A percentile compares a stretch with the other conserved stretches of the same genome.
phyloP scores from a whole-genome alignment of 2,113 vertebrate genomes.

The Xiphophorus couchianus region DNA sequence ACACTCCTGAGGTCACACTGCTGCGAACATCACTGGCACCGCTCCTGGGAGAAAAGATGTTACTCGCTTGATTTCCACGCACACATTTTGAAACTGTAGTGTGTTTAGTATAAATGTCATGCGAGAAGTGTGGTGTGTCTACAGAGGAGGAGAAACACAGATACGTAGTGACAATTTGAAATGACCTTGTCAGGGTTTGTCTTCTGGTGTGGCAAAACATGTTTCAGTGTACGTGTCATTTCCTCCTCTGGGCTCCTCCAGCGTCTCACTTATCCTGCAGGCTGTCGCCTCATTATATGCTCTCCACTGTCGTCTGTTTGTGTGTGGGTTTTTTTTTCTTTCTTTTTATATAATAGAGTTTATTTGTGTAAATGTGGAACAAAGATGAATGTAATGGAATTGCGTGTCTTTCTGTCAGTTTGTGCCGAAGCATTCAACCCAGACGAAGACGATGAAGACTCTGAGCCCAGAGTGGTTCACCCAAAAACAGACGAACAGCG shows the following conservation, averaged over 20 bases:
- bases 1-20: conserved; percentile 20
- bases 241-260: conserved; percentile 29
- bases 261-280: conserved; percentile 14
- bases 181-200: conserved; percentile 51
- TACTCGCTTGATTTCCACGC: neutral
- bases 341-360: conserved; percentile 14
- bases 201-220: conserved; percentile 31
- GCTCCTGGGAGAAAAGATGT: conserved; percentile 23
- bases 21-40: conserved; percentile 20
- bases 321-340: conserved; percentile 5
- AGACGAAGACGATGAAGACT: conserved; percentile 96
- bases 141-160: conserved; percentile 16
- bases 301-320: conserved; percentile 19
- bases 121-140: conserved; percentile 22
- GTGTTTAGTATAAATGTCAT: conserved; percentile 31
- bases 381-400: neutral
- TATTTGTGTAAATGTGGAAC: neutral
- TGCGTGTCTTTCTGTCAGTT: conserved; percentile 75
- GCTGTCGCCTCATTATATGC: conserved; percentile 22
- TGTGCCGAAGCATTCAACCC: conserved; percentile 97
- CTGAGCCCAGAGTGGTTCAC: conserved; percentile 94
- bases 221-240: conserved; percentile 29
- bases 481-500: conserved; percentile 98
- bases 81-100: neutral
- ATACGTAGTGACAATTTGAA: conserved; percentile 36